Conservation (phyloP, 2,797 vertebrate species). For the Erithacus rubecula region DNA sequence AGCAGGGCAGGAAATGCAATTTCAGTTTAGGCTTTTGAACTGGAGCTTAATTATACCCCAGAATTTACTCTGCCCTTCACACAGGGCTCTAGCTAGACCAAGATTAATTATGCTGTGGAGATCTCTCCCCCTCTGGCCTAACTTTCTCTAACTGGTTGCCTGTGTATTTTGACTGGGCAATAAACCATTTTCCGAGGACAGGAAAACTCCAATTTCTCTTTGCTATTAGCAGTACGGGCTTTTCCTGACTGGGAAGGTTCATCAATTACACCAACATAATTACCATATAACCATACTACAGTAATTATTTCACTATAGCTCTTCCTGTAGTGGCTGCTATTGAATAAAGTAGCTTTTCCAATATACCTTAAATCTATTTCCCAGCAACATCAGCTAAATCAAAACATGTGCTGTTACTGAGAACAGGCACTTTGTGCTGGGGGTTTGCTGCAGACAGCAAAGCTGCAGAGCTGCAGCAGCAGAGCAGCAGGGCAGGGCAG, state of each 20-base stretch:
- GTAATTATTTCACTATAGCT: conserved; percentile 35
- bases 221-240: background rate
- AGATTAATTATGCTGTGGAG: background rate
- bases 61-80: conserved; percentile 11
- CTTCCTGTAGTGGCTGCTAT: conserved; percentile 4
- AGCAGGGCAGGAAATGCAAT: background rate
- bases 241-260: background rate
- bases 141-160: background rate
- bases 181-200: conserved; percentile 14
- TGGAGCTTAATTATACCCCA: conserved; percentile 5
- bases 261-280: conserved; percentile 53
- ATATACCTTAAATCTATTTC: conserved; percentile 1
- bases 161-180: background rate
- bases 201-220: background rate
- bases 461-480: background rate
- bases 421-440: background rate
- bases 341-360: conserved; percentile 19
- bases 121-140: background rate
- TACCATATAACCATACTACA: conserved; percentile 12
- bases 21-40: background rate
- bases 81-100: background rate
- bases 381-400: background rate
- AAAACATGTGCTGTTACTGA: background rate
- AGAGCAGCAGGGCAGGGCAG: fast-evolving
- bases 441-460: background rate